Evolutionary conservation across 2,797 vertebrate genomes (phyloP).

Genomic region (Hirundo rustica): DNA sequence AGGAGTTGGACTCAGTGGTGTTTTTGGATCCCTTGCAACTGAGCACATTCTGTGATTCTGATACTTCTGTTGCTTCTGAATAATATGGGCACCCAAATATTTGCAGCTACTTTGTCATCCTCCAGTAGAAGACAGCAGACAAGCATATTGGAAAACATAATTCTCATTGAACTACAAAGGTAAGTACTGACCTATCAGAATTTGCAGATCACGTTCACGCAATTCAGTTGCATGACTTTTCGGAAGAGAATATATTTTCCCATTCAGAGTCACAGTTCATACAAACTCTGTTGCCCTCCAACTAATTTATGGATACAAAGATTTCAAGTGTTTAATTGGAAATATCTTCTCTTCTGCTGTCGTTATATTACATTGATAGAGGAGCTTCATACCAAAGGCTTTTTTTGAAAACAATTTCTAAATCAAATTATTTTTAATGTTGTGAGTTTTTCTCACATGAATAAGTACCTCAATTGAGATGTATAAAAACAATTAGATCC

Average conservation of each 20-base stretch:
- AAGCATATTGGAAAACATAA: not conserved
- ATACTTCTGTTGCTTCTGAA: not conserved
- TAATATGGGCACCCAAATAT: not conserved
- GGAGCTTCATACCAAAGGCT: slow-evolving; percentile 12
- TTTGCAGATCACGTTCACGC: not conserved
- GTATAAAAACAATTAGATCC: slow-evolving; percentile 53
- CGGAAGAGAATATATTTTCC: not conserved
- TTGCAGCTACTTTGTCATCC: not conserved
- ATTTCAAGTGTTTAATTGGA: slow-evolving; percentile 68
- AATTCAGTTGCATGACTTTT: not conserved
- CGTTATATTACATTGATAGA: slow-evolving; percentile 18
- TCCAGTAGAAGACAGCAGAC: not conserved
- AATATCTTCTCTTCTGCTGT: slow-evolving; percentile 40
- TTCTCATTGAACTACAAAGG: not conserved
- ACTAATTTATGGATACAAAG: slow-evolving; percentile 49
- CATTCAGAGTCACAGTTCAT: not conserved
- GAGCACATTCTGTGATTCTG: not conserved
- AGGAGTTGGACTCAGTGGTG: too few species aligned
- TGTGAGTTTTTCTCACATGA: slow-evolving; percentile 52
- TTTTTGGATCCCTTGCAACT: not conserved
- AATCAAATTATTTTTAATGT: slow-evolving; percentile 69
- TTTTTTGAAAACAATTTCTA: slow-evolving; percentile 65
- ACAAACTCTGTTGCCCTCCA: not conserved
- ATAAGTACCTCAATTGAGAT: slow-evolving; percentile 62
- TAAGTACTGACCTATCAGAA: not conserved